Evolutionary conservation across 2,113 vertebrate species (phyloP), one percentile per base, ranked within the genome.

Genomic region (Gasterosteus aculeatus): DNA sequence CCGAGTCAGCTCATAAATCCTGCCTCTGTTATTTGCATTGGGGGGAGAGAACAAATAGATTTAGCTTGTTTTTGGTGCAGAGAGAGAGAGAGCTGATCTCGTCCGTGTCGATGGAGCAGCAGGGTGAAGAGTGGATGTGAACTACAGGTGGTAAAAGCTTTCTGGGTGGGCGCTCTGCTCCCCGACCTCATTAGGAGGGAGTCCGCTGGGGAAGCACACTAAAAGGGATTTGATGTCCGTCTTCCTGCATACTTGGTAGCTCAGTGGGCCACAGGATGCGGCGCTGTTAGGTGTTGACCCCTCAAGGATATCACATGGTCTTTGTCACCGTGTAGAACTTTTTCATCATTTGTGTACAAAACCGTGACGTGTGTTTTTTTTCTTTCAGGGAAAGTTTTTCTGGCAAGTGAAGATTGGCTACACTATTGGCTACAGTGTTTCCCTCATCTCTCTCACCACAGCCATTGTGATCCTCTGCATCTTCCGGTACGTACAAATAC

Each of bases 391-490:
- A 0, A 74, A 87, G 0, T 99, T 98, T 89, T 97, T 95, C 12
- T 91, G 78, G 62, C 94, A 95, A 0, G 93, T 99, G 81, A 97
- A 96, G 95, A 95, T 96, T 0, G 96, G 96, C 69, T 99, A 99
- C 93, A 98, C 97, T 61, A 91, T 99, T 0, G 98, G 98, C 3
- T 93, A 99, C 87, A 96, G 96, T 14, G 88, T 98, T 1, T 99
- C 98, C 0, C 96, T 99, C 3, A 79, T 96, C 5, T 94, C 95
- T 60, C 95, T 99, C 1, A 95, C 94, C 0, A 92, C 94, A 2
- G 96, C 97, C 54, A 96, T 95, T 46, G 93, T 95, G 56, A 95
- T 98, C 54, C 88, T 99, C 58, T 97, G 95, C 78, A 87, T 97
- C 83, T 99, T 98, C 94, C 97, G 97, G 98, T 99, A 64, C 9